These are phyloP conservation scores for Parazoanthus darwini DNA, from an alignment of 92 coral and sea anemone species.

Conservation along the genomic window DNA sequence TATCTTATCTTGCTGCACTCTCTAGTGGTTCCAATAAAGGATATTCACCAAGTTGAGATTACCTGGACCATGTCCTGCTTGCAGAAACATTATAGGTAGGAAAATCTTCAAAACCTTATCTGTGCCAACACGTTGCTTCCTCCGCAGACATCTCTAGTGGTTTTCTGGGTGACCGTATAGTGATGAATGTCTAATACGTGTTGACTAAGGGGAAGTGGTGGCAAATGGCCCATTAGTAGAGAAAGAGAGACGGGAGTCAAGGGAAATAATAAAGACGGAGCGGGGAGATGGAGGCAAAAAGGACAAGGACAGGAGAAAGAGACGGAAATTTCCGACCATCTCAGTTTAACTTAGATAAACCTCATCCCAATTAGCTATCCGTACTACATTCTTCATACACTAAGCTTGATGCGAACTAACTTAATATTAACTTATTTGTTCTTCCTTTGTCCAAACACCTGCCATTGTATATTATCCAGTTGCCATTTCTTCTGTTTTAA, in stretches of 20 bases:
- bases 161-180: background rate
- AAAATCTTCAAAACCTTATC: background rate
- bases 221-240: background rate
- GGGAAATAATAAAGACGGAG: background rate
- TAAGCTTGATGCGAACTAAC: no score
- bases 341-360: no score
- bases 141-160: background rate
- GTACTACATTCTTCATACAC: no score
- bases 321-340: no score
- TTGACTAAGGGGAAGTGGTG: background rate
- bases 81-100: constrained; percentile 79
- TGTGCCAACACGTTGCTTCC: background rate
- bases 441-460: no score
- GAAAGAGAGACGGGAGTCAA: background rate
- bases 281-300: background rate
- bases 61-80: constrained; percentile 89
- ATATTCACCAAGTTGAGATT: constrained; percentile 81
- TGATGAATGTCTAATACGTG: background rate
- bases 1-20: constrained; percentile 2
- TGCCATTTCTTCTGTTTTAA: no score
- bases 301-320: no score
- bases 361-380: no score
- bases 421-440: no score
- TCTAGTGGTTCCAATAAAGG: constrained; percentile 82
- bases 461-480: no score